These are phyloP conservation scores for Augochlora pura DNA, from an alignment of 1,140 invertebrate genomes.

Conservation along the genomic window DNA sequence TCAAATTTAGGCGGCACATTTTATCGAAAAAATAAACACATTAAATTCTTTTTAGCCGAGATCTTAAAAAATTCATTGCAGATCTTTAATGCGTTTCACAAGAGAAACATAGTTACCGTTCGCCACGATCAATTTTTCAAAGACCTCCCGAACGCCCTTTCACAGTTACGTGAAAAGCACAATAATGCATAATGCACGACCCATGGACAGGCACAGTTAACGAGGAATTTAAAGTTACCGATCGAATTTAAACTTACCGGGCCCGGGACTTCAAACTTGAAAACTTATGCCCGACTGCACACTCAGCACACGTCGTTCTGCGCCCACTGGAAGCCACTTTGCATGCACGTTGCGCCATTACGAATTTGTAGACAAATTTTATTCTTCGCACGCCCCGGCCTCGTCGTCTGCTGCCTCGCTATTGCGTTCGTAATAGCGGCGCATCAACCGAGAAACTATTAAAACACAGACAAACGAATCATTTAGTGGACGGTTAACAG, in stretches of 20 bases:
- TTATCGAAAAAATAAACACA: no score
- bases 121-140: not conserved
- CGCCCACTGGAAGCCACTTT: not conserved
- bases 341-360: not conserved
- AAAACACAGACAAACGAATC: not conserved
- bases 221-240: conserved; percentile 16
- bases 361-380: conserved; percentile 25
- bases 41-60: no score
- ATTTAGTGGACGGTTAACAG: not conserved
- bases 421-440: no score
- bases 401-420: not conserved
- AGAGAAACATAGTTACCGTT: not conserved
- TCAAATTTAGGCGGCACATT: no score
- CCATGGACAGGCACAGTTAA: not conserved
- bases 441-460: not conserved
- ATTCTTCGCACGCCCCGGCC: conserved; percentile 15
- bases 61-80: not conserved
- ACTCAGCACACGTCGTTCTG: conserved; percentile 1
- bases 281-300: not conserved
- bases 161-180: not conserved
- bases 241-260: conserved; percentile 21
- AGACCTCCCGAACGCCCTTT: not conserved
- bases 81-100: not conserved
- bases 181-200: not conserved
- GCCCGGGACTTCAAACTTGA: not conserved